Conservation (phyloP, 2,888 invertebrate genomes). For the Stomorhina lunata region DNA sequence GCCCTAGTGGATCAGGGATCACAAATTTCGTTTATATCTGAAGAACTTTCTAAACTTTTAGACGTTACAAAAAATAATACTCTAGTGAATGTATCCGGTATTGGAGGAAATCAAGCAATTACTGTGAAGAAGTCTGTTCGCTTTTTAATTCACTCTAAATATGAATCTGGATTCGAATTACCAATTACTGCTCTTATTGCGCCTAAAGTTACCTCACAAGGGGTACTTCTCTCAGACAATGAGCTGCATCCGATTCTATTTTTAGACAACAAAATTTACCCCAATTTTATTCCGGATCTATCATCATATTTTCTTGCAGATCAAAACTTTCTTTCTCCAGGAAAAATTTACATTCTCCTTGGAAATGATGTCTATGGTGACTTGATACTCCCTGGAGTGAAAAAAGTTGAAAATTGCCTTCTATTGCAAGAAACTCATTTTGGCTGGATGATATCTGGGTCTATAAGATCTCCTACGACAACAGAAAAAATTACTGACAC, state of each 20-base stretch:
- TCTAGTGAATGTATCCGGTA: neutral
- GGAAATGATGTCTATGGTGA: slow-evolving; percentile 38
- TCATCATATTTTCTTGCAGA: too few relatives aligned
- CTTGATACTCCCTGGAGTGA: slow-evolving; percentile 24
- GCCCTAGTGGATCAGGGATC: too few relatives aligned
- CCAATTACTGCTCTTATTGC: slow-evolving; percentile 5
- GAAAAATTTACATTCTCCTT: slow-evolving; percentile 29
- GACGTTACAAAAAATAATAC: slow-evolving; percentile 22
- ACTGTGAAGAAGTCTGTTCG: neutral
- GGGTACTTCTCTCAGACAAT: too few relatives aligned
- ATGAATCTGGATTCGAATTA: neutral
- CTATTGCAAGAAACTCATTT: slow-evolving; percentile 44
- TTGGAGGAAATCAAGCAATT: slow-evolving; percentile 8
- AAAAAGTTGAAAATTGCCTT: too few relatives aligned
- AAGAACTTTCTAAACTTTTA: too few relatives aligned
- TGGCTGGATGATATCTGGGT: slow-evolving; percentile 39
- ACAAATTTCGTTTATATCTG: too few relatives aligned
- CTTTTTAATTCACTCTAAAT: neutral
- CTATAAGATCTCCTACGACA: neutral
- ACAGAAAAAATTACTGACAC: neutral
- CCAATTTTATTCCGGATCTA: too few relatives aligned
- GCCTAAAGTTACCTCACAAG: slow-evolving; percentile 7
- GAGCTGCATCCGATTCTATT: too few relatives aligned
- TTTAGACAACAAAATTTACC: neutral
- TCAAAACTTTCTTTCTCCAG: neutral